A percentile compares a stretch with the other conserved stretches of the same genome.
These are phyloP conservation scores for Diplodus puntazzo DNA, from an alignment of 2,797 vertebrate genomes.

Conservation along the genomic window DNA sequence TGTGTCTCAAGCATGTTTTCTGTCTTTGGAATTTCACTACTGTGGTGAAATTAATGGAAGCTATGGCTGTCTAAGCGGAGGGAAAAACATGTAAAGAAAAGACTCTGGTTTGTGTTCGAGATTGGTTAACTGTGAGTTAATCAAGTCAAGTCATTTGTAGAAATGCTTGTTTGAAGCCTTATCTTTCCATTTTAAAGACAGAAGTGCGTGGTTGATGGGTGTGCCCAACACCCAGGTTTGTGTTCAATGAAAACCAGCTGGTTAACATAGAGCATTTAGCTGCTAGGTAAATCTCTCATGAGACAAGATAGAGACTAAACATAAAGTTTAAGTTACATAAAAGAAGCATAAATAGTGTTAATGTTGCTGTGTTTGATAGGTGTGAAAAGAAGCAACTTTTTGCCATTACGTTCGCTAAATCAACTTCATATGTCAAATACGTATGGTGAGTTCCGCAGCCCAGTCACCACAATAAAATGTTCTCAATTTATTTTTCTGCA, in stretches of 20 bases:
- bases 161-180: background rate
- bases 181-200: background rate
- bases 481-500: no score
- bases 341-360: background rate
- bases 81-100: background rate
- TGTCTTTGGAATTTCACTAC: background rate
- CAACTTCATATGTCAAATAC: background rate
- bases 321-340: no score
- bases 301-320: background rate
- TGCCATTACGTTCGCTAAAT: background rate
- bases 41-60: background rate
- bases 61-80: background rate
- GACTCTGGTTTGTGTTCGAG: background rate
- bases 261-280: background rate
- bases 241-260: background rate
- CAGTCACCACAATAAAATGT: no score
- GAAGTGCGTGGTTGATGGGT: background rate
- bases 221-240: background rate
- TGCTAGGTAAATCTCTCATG: background rate
- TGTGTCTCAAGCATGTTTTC: background rate
- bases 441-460: background rate
- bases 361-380: background rate
- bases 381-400: background rate
- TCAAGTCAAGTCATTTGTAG: background rate
- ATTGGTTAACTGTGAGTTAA: background rate